Evolutionary conservation across 2,113 vertebrate genomes (phyloP).

Genomic region (Phyllopteryx taeniolatus): DNA sequence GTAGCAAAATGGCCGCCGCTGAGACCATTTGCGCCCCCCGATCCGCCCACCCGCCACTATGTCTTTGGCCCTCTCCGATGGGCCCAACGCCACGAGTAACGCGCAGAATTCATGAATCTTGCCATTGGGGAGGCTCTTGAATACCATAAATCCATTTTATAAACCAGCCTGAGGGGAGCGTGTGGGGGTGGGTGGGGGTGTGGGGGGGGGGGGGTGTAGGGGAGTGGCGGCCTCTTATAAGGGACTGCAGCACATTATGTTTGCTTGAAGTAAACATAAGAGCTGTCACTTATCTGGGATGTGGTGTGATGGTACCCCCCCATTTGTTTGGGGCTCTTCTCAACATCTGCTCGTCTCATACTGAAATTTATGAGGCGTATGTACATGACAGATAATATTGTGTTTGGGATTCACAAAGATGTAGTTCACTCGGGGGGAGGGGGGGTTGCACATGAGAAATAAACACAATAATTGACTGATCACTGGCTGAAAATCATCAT

Average conservation of each 20-base stretch:
- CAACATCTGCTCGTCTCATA: slow-evolving; percentile 67
- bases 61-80: slow-evolving; percentile 5
- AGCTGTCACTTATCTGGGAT: slow-evolving; percentile 33
- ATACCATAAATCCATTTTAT: slow-evolving; percentile 62
- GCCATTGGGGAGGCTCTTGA: slow-evolving; percentile 19
- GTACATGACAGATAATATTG: neutral
- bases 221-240: slow-evolving; percentile 21
- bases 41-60: neutral
- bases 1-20: slow-evolving; percentile 68
- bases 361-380: slow-evolving; percentile 22
- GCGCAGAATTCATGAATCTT: slow-evolving; percentile 59
- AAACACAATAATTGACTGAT: slow-evolving; percentile 50
- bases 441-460: neutral
- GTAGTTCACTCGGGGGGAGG: neutral
- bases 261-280: slow-evolving; percentile 53
- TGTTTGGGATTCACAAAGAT: neutral
- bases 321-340: slow-evolving; percentile 42
- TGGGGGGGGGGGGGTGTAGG: slow-evolving; percentile 27
- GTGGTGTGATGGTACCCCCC: slow-evolving; percentile 4
- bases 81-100: slow-evolving; percentile 22
- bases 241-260: slow-evolving; percentile 64
- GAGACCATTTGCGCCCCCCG: slow-evolving; percentile 36
- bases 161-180: slow-evolving; percentile 35
- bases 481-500: slow-evolving; percentile 34
- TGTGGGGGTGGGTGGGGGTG: slow-evolving; percentile 28